Conservation (phyloP, 2,797 vertebrate species). For the Sebastes itinus region DNA sequence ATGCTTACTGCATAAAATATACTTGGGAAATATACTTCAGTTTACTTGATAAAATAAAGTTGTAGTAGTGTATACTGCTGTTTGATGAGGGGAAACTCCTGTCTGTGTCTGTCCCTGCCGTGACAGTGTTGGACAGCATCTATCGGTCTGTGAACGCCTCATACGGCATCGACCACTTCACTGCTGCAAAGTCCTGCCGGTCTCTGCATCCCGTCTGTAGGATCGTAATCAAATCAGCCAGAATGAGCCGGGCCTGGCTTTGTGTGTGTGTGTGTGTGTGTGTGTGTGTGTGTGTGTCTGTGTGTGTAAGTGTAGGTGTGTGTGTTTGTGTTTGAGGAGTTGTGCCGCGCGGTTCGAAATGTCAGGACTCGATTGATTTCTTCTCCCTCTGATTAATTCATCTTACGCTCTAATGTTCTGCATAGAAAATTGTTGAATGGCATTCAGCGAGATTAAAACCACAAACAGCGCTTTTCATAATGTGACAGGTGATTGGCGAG, state of each 20-base stretch:
- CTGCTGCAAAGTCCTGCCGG: slow-evolving; percentile 1
- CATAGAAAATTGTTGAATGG: slow-evolving; percentile 76
- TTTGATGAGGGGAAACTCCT: no score
- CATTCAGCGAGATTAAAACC: slow-evolving; percentile 79
- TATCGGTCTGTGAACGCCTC: background rate
- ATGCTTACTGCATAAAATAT: no score
- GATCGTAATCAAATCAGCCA: slow-evolving; percentile 61
- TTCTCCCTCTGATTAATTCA: slow-evolving; percentile 85
- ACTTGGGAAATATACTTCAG: no score
- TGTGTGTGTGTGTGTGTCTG: background rate
- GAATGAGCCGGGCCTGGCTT: background rate
- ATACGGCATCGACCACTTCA: background rate
- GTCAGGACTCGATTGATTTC: slow-evolving; percentile 83
- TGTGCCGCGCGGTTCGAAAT: slow-evolving; percentile 76
- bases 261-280: slow-evolving; percentile 28
- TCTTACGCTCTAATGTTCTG: slow-evolving; percentile 77
- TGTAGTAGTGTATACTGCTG: no score
- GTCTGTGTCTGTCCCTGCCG: no score
- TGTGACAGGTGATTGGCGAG: slow-evolving; percentile 82
- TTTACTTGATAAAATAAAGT: no score
- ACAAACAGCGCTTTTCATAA: slow-evolving; percentile 78
- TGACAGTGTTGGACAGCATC: background rate
- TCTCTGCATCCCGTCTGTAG: slow-evolving; percentile 21
- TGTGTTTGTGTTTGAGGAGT: slow-evolving; percentile 41
- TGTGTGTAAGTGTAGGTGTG: slow-evolving; percentile 21